phyloP scores from a whole-genome alignment of 2,113 vertebrate species.

The Gymnobelideus leadbeateri region DNA sequence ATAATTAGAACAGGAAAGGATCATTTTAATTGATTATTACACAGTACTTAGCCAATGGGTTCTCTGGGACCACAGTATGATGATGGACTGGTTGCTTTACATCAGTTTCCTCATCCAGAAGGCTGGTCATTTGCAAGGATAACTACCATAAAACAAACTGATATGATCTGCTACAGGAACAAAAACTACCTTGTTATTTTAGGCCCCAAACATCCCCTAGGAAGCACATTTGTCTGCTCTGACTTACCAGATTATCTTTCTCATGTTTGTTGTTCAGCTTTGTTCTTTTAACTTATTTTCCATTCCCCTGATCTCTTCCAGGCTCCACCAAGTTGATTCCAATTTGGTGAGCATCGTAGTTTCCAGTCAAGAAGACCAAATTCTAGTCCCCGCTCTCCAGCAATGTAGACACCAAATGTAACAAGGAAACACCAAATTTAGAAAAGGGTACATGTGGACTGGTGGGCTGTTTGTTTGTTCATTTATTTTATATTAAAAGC shows the following conservation, averaged over 20 bases:
- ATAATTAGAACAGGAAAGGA: background rate
- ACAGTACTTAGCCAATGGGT: background rate
- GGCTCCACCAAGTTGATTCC: background rate
- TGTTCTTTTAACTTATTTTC: background rate
- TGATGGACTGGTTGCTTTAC: background rate
- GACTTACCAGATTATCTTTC: background rate
- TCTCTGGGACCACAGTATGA: background rate
- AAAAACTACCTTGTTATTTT: background rate
- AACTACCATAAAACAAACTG: background rate
- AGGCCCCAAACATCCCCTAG: background rate
- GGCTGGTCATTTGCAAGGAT: background rate
- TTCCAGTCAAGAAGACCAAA: background rate
- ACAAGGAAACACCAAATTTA: background rate
- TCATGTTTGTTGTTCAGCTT: background rate
- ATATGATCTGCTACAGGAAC: background rate
- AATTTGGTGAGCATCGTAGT: background rate
- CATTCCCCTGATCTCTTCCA: background rate
- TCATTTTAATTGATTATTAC: background rate
- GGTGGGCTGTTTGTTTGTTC: background rate
- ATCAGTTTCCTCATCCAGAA: background rate
- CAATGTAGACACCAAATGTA: background rate
- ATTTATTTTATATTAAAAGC: background rate
- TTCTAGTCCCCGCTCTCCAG: background rate
- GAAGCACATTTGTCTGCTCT: background rate
- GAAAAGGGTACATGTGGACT: background rate